Evolutionary conservation across 2,113 vertebrate species (phyloP).

Genomic region (Brienomyrus brachyistius): DNA sequence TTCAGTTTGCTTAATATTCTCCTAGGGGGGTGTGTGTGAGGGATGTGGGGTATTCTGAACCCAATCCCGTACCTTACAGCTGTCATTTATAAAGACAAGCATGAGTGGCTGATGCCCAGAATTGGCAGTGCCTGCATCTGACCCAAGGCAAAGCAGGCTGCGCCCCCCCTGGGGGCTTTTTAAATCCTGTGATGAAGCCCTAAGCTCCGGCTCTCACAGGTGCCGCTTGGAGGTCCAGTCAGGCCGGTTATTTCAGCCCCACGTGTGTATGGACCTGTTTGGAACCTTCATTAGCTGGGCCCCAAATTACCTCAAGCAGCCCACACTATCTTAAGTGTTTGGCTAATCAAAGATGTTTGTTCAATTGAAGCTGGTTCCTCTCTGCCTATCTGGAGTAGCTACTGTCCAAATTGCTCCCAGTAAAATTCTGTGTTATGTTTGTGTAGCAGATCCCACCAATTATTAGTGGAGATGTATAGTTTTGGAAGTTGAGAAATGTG

Average conservation of each 20-base stretch:
- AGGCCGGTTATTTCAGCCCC: background rate
- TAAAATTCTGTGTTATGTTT: background rate
- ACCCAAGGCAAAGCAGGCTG: background rate
- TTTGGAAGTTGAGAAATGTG: background rate
- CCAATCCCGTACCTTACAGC: background rate
- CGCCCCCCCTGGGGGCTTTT: background rate
- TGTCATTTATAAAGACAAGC: background rate
- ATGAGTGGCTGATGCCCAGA: background rate
- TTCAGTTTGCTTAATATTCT: background rate
- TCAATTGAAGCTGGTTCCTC: background rate
- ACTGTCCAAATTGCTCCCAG: background rate
- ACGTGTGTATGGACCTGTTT: background rate
- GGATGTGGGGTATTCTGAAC: background rate
- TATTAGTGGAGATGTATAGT: background rate
- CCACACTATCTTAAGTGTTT: background rate
- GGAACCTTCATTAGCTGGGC: background rate
- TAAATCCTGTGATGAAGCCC: background rate
- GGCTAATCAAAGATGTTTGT: background rate
- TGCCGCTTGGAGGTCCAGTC: background rate
- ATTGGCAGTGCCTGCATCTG: background rate
- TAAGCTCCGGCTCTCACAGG: background rate
- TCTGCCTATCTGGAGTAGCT: background rate
- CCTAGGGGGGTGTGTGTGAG: background rate
- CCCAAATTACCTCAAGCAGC: background rate
- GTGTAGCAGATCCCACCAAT: background rate